Evolutionary conservation across 1,140 invertebrate genomes (phyloP), one percentile per base, ranked within the genome.

Genomic region (Anastrepha ludens): DNA sequence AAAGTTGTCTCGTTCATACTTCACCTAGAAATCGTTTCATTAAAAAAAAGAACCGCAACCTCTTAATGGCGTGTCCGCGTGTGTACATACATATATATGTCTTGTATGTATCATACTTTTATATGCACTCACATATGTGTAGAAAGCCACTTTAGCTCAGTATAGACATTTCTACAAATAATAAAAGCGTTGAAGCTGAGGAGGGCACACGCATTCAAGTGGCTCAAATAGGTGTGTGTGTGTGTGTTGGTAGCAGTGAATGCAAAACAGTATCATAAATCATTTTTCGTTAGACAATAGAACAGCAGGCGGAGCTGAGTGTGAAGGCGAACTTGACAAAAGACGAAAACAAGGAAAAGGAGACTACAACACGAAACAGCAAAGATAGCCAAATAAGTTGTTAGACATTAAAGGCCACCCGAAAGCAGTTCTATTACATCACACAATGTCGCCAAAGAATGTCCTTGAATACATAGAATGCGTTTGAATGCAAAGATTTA

Each of bases 201-300:
- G 13, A 4, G 67, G 39, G 67, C 74, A 20, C 29, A 20, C 55
- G 47, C 47, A 81, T 47, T 81, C 74, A 50, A 81, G 47, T 20
- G 47, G 17, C 47, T 17, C 44, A 55, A 81, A 81, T 6, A 7
- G 62, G 20, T 9, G 64, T 67, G 50, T 55, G 7, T 50, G 1
- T 67, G 11, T 29, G 29, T 67, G 6, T 39, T 29, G 6, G 29
- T 67, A 9, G n/a, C 2, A 17, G 67, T 74, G 67, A 74, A 74
- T 74, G 74, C n/a, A 55, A 55, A 81, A 55, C 47, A 6, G 20
- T 2, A 81, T 81, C 74, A 81, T 81, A 81, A 81, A 81, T 81
- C 74, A 81, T 81, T 81, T 81, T 29, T 50, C 74, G 47, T 55
- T 81, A 81, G 74, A 81, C 74, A 81, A 81, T 81, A 47, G n/a